These are phyloP conservation scores for Callitettix versicolor DNA, from an alignment of 1,140 invertebrate species.

Conservation along the genomic window DNA sequence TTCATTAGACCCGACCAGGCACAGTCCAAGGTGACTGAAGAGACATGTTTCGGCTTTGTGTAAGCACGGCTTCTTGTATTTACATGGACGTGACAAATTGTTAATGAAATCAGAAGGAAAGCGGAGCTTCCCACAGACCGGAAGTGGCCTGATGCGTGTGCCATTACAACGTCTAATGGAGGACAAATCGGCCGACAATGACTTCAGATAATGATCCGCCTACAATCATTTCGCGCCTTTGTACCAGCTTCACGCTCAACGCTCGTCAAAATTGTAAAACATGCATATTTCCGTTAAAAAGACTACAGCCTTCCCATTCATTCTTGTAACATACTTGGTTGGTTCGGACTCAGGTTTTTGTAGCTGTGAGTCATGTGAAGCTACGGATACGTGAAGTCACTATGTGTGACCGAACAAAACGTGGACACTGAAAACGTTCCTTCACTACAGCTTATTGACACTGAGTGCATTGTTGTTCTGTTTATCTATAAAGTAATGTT, in stretches of 20 bases:
- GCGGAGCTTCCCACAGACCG: slow-evolving; percentile 12
- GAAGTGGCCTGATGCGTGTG: slow-evolving; percentile 4
- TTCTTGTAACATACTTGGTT: slow-evolving; percentile 6
- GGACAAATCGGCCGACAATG: slow-evolving; percentile 2
- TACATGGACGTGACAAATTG: slow-evolving; percentile 14
- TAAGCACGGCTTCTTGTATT: slow-evolving; percentile 3
- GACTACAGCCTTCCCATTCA: slow-evolving; percentile 5
- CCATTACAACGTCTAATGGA: no score
- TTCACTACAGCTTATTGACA: no score
- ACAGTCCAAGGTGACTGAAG: no score
- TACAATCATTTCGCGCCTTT: slow-evolving; percentile 2
- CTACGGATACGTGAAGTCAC: no score
- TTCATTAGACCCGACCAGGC: no score
- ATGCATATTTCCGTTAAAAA: slow-evolving; percentile 15
- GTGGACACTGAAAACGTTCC: no score
- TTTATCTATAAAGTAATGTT: no score
- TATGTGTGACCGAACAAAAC: no score
- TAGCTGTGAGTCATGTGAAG: no score
- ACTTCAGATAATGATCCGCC: slow-evolving; percentile 12
- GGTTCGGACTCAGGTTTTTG: not conserved
- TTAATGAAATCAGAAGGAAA: slow-evolving; percentile 12
- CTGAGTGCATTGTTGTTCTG: no score
- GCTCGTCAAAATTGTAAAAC: slow-evolving; percentile 15
- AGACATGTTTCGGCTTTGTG: not conserved
- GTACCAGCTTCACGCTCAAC: slow-evolving; percentile 5